Percentiles rank a stretch among this genome's conserved stretches.
Evolutionary conservation across 2,888 invertebrate genomes (phyloP).

Genomic region (Strigamia crassipes): DNA sequence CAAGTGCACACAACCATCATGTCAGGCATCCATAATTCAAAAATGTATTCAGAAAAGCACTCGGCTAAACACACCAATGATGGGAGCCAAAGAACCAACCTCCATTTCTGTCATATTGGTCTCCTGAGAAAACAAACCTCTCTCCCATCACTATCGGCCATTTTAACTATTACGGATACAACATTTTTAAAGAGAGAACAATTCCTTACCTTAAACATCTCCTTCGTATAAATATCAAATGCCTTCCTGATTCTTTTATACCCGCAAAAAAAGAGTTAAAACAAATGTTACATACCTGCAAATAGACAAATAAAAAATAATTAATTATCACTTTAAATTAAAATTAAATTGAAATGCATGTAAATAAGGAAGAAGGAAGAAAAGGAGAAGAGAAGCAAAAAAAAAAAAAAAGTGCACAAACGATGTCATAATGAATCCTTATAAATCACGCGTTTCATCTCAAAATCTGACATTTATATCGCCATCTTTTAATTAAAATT

Average conservation of each 20-base stretch:
- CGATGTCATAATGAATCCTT: not conserved
- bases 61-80: not conserved
- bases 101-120: not conserved
- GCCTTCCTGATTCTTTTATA: not conserved
- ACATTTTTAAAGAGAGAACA: not conserved
- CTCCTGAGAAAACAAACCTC: not conserved
- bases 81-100: not conserved
- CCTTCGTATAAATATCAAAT: not conserved
- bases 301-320: not conserved
- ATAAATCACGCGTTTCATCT: not conserved
- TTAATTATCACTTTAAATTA: not conserved
- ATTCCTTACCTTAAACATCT: not conserved
- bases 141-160: not conserved
- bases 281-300: not conserved
- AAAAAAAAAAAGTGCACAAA: too few relatives aligned
- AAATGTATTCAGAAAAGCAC: not conserved
- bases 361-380: too few relatives aligned
- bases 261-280: not conserved
- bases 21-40: not conserved
- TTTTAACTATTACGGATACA: not conserved
- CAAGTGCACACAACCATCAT: not conserved
- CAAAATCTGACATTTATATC: not conserved
- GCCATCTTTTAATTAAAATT: not conserved
- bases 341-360: too few relatives aligned
- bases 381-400: too few relatives aligned